Base-by-base conservation (phyloP, 2,888 invertebrate species). In the Aleiodes alternator region DNA sequence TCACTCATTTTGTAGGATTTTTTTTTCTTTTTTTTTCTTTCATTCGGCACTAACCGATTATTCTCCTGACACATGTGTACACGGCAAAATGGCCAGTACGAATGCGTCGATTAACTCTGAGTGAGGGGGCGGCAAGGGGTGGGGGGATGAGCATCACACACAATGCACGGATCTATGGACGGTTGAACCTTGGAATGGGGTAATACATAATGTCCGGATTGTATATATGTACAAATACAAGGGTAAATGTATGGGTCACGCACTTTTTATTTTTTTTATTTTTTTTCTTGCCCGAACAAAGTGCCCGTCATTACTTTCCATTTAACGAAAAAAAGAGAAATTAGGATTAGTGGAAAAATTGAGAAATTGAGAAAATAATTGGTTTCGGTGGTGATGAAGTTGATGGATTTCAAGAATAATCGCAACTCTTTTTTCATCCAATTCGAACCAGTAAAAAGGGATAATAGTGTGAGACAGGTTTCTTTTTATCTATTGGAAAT, bases 81-180 rank as follows among this genome's bases (percentile, higher is more conserved):
- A 43, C 43, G 43, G 43, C 43, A 43, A 43, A 43, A 43, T 43
- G 43, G 43, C 43, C 43, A 43, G 14, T 55, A 55, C 14, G 50
- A 61, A 51, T 29, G 12, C 50, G 68, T 68, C 51, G 68, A 68
- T 68, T 68, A 51, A 51, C 68, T 43, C 48, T 9, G 9, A 16
- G 16, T 48, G 64, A 43, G 48, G 16, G 34, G 34, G 34, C 34
- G 34, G 43, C 43, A 8, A 43, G 43, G 3, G 53, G 14, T 51
- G 68, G 31, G 48, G 68, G 51, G 51, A 51, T 61, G 64, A 64
- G 23, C 59, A 29, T 29, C 81, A 86, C 81, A 86, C 81, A 86
- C 85, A 85, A 85, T 86, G 83, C 80, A 76, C 84, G 86, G 84
- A 86, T 85, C 69, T 79, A 85, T 80, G 85, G 85, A 82, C 81